phyloP scores from a whole-genome alignment of 2,113 vertebrate genomes.

The Eulemur macaco region DNA sequence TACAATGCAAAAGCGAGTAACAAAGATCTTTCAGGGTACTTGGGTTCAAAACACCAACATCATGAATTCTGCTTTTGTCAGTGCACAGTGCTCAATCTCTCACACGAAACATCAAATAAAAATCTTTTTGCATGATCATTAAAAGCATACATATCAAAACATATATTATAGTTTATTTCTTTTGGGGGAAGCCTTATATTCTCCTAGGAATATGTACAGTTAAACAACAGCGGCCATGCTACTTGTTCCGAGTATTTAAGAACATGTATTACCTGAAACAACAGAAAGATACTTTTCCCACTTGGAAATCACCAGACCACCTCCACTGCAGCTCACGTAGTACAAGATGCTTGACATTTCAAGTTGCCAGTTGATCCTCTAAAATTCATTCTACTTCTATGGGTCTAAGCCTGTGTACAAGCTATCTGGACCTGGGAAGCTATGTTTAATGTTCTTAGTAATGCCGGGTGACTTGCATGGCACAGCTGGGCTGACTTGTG shows the following conservation, averaged over 20 bases:
- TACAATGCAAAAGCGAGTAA: neutral
- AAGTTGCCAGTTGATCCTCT: neutral
- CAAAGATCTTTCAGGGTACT: neutral
- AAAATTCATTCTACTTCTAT: neutral
- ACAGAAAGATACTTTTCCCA: neutral
- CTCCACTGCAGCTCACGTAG: neutral
- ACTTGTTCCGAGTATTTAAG: neutral
- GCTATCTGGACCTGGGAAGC: neutral
- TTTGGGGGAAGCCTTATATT: neutral
- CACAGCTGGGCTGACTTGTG: neutral
- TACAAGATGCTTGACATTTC: neutral
- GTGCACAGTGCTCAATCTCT: neutral
- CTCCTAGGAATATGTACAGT: neutral
- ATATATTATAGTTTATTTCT: neutral
- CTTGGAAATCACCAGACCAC: neutral
- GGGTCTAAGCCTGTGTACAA: neutral
- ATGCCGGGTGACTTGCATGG: neutral
- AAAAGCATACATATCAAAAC: neutral
- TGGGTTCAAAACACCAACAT: neutral
- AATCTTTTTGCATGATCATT: neutral
- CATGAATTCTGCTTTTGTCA: neutral
- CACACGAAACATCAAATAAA: neutral
- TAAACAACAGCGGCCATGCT: neutral
- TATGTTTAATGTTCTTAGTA: neutral
- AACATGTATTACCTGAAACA: neutral